These are phyloP conservation scores for Cremastinae sp. DNA, from an alignment of 2,888 invertebrate genomes.

Conservation along the genomic window DNA sequence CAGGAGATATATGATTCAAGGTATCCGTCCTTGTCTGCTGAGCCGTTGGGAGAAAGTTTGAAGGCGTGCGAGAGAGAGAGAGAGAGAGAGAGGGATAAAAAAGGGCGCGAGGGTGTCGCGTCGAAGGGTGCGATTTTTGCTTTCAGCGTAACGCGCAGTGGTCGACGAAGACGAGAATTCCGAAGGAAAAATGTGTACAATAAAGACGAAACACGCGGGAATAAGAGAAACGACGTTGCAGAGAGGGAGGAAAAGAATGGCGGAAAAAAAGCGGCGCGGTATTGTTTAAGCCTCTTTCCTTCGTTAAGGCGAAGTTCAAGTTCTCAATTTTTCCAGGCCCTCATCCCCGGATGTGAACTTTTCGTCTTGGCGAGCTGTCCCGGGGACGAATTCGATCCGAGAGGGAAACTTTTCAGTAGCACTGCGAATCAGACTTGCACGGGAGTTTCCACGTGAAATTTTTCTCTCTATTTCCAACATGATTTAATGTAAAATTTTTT, in stretches of 20 bases:
- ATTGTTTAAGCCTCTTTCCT: constrained; percentile 71
- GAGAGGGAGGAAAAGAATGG: not conserved
- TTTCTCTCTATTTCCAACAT: too few relatives aligned
- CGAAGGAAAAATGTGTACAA: constrained; percentile 29
- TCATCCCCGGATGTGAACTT: constrained; percentile 63
- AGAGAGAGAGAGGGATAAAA: constrained; percentile 17
- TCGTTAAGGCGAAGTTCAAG: constrained; percentile 64
- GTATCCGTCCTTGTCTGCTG: constrained; percentile 14
- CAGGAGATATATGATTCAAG: constrained; percentile 32
- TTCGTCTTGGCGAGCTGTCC: constrained; percentile 39
- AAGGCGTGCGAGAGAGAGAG: constrained; percentile 8
- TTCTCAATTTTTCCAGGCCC: constrained; percentile 68
- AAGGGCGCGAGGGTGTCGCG: constrained; percentile 38
- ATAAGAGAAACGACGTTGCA: too few relatives aligned
- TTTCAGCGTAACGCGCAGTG: constrained; percentile 6
- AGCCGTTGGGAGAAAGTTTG: too few relatives aligned
- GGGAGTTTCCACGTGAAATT: too few relatives aligned
- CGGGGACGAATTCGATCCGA: constrained; percentile 30
- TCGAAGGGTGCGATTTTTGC: constrained; percentile 34
- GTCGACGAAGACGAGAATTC: constrained; percentile 27
- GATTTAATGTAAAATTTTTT: too few relatives aligned
- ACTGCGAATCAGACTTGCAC: constrained; percentile 40
- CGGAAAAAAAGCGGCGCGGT: constrained; percentile 40
- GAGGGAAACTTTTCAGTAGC: constrained; percentile 16
- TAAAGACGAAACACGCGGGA: constrained; percentile 7